Conservation (phyloP, 1,140 invertebrate species). For the Potamilus streckersoni region DNA sequence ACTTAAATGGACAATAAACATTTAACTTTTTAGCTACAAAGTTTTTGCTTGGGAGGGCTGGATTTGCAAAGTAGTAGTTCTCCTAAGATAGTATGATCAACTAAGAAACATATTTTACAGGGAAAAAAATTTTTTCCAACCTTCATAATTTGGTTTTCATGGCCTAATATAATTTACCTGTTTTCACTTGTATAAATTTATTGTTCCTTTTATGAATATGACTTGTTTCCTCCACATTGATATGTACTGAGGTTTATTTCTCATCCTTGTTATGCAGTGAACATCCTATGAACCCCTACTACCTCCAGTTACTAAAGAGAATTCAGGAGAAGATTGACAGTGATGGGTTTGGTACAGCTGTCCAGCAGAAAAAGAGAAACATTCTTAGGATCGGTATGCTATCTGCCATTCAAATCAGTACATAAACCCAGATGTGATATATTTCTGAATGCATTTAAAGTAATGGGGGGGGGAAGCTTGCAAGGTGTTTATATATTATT, state of each 20-base stretch:
- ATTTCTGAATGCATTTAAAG: neutral
- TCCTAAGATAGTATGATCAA: too few relatives aligned
- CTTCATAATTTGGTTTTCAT: too few relatives aligned
- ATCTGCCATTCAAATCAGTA: slow-evolving; percentile 1
- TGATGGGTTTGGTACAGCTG: slow-evolving; percentile 69
- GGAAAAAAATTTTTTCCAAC: too few relatives aligned
- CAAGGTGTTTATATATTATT: neutral
- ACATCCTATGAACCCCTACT: slow-evolving; percentile 39
- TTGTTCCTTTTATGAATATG: neutral
- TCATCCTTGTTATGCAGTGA: slow-evolving; percentile 3
- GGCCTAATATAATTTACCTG: too few relatives aligned
- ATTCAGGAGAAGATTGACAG: slow-evolving; percentile 73
- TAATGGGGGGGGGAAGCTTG: neutral
- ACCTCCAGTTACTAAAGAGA: slow-evolving; percentile 68
- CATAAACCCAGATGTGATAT: neutral
- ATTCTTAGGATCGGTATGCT: slow-evolving; percentile 75
- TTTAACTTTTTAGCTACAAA: too few relatives aligned
- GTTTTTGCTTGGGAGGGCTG: too few relatives aligned
- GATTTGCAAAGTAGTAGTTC: too few relatives aligned
- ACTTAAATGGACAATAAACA: too few relatives aligned
- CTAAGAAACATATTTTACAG: too few relatives aligned
- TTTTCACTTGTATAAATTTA: too few relatives aligned
- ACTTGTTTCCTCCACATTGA: neutral
- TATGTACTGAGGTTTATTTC: neutral
- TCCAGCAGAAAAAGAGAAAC: slow-evolving; percentile 70